Percentiles rank a stretch among this genome's conserved stretches.
Evolutionary conservation across 2,888 invertebrate genomes (phyloP).

Genomic region (Aromia moschata): DNA sequence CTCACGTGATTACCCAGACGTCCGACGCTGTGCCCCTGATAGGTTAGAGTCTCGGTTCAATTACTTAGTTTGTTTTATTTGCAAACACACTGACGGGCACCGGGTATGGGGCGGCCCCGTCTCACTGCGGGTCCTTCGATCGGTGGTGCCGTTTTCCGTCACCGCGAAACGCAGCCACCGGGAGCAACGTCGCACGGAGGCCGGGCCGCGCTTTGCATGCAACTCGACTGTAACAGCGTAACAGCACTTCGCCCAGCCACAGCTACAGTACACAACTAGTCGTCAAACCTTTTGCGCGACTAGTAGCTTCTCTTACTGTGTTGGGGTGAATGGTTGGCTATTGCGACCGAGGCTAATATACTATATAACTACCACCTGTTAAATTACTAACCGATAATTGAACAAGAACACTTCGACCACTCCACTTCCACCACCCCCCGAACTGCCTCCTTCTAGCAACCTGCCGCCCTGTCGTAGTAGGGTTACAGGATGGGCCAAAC

Average conservation of each 20-base stretch:
- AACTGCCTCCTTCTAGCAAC: slow-evolving; percentile 31
- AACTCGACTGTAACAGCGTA: slow-evolving; percentile 59
- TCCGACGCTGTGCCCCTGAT: slow-evolving; percentile 99
- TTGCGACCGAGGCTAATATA: slow-evolving; percentile 60
- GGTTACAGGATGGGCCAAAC: slow-evolving; percentile 45
- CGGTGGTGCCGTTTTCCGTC: slow-evolving; percentile 6
- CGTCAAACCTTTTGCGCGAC: slow-evolving; percentile 45
- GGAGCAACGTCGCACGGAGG: slow-evolving; percentile 32
- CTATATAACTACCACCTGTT: slow-evolving; percentile 27
- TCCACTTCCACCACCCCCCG: slow-evolving; percentile 11
- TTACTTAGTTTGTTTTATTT: slow-evolving; percentile 55
- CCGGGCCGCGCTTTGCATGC: slow-evolving; percentile 57
- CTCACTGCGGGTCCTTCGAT: slow-evolving; percentile 27
- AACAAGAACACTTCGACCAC: slow-evolving; percentile 12
- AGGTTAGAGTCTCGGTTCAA: slow-evolving; percentile 72
- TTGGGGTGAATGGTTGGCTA: slow-evolving; percentile 57
- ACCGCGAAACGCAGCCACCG: slow-evolving; percentile 49
- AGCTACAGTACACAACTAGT: slow-evolving; percentile 57
- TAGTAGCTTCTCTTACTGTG: slow-evolving; percentile 53
- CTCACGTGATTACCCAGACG: slow-evolving; percentile 98
- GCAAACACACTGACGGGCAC: slow-evolving; percentile 54
- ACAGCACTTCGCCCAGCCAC: slow-evolving; percentile 63
- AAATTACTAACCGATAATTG: slow-evolving; percentile 24
- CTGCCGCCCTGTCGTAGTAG: slow-evolving; percentile 41
- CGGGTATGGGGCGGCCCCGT: slow-evolving; percentile 48